These are phyloP conservation scores for Stratiomys singularior DNA, from an alignment of 2,888 invertebrate species.

Conservation along the genomic window DNA sequence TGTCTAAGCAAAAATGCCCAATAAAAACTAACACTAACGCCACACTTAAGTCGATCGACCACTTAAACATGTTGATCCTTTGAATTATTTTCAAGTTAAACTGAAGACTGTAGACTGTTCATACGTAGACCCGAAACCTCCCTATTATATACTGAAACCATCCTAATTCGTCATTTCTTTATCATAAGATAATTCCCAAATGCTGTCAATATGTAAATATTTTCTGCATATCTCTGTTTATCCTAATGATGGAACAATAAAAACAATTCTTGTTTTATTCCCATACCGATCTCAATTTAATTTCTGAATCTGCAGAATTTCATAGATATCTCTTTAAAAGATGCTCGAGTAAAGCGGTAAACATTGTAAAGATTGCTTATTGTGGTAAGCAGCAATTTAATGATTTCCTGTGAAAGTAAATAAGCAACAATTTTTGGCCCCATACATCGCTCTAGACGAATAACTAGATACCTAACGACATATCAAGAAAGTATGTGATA, in stretches of 20 bases:
- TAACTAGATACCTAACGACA: no score
- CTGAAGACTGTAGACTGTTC: no score
- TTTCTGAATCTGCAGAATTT: no score
- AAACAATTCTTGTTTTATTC: background rate
- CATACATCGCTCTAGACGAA: no score
- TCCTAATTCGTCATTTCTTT: background rate
- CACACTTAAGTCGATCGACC: background rate
- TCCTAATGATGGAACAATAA: background rate
- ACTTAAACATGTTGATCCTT: background rate
- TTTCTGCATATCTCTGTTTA: background rate
- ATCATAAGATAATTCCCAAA: conserved; percentile 9
- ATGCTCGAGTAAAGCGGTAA: background rate
- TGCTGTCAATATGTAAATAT: background rate
- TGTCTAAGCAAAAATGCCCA: background rate
- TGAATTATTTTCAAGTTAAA: background rate
- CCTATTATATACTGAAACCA: background rate
- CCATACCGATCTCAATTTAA: background rate
- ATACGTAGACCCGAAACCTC: no score
- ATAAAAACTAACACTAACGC: background rate
- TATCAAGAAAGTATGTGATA: no score
- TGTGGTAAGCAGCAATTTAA: no score
- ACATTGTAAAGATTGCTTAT: background rate
- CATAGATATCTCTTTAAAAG: no score
- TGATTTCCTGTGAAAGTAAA: no score
- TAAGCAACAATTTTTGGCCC: no score